Conservation (phyloP, 2,888 invertebrate species). For the Drosophila sordidula region DNA sequence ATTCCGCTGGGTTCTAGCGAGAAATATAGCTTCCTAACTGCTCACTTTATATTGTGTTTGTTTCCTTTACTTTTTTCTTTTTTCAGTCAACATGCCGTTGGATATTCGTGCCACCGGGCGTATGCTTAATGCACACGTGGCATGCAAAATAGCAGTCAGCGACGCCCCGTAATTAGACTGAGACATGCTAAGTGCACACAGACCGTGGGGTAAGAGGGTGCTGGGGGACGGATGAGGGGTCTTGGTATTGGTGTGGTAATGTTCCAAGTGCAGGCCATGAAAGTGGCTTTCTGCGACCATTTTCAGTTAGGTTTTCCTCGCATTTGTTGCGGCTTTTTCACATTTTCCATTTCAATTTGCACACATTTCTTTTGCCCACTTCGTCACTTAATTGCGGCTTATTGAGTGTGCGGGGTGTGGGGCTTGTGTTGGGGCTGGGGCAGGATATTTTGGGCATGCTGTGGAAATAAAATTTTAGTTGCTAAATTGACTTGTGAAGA, state of each 20-base stretch:
- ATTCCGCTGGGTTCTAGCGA: slow-evolving; percentile 22
- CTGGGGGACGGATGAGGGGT: not conserved
- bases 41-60: slow-evolving; percentile 35
- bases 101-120: slow-evolving; percentile 54
- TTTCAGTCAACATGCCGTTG: slow-evolving; percentile 54
- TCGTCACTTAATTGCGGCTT: slow-evolving; percentile 34
- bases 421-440: not conserved
- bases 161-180: slow-evolving; percentile 73
- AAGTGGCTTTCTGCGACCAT: slow-evolving; percentile 29
- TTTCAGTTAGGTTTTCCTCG: slow-evolving; percentile 35
- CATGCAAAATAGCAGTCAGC: slow-evolving; percentile 75
- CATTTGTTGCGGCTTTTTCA: slow-evolving; percentile 31
- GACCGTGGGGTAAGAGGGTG: not conserved
- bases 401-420: not conserved
- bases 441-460: slow-evolving; percentile 8
- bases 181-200: slow-evolving; percentile 71
- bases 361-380: slow-evolving; percentile 27
- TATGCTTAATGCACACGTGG: slow-evolving; percentile 63
- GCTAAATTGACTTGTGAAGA: slow-evolving; percentile 36
- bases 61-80: slow-evolving; percentile 12
- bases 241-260: slow-evolving; percentile 35
- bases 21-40: slow-evolving; percentile 32
- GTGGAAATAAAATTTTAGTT: slow-evolving; percentile 28
- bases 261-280: slow-evolving; percentile 56
- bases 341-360: slow-evolving; percentile 61